phyloP scores from a whole-genome alignment of 1,140 invertebrate species.

The Choristoneura fumiferana region DNA sequence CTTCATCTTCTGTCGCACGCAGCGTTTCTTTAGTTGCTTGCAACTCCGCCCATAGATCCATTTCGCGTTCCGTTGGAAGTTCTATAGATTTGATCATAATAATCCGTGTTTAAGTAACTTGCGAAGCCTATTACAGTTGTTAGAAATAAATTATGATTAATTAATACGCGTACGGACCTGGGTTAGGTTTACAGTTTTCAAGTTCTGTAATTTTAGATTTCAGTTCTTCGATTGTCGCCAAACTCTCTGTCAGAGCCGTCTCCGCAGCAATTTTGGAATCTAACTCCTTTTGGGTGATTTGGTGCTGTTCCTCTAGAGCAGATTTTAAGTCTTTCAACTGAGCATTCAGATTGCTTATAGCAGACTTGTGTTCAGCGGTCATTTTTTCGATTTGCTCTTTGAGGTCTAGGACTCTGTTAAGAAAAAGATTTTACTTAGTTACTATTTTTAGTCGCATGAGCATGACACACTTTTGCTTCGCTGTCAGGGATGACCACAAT shows the following conservation, averaged over 20 bases:
- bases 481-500: too few species aligned
- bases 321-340: slow-evolving; percentile 49
- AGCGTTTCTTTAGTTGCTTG: slow-evolving; percentile 67
- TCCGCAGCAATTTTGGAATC: slow-evolving; percentile 41
- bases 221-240: slow-evolving; percentile 48
- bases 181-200: slow-evolving; percentile 55
- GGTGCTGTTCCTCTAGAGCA: slow-evolving; percentile 46
- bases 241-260: slow-evolving; percentile 36
- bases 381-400: slow-evolving; percentile 57
- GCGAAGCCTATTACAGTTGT: too few species aligned
- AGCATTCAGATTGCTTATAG: slow-evolving; percentile 44
- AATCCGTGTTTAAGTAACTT: too few species aligned
- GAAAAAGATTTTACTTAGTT: slow-evolving; percentile 20
- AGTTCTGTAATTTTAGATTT: slow-evolving; percentile 53
- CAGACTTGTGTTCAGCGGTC: slow-evolving; percentile 41
- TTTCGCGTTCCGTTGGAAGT: slow-evolving; percentile 64
- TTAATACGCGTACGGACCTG: slow-evolving; percentile 37
- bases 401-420: slow-evolving; percentile 41
- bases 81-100: slow-evolving; percentile 34
- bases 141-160: too few species aligned
- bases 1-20: slow-evolving; percentile 60
- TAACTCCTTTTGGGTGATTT: slow-evolving; percentile 34
- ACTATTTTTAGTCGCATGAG: background rate
- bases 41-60: slow-evolving; percentile 66
- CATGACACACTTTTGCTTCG: too few species aligned